Evolutionary conservation across 2,888 invertebrate species (phyloP).

Genomic region (Spisula subtruncata): DNA sequence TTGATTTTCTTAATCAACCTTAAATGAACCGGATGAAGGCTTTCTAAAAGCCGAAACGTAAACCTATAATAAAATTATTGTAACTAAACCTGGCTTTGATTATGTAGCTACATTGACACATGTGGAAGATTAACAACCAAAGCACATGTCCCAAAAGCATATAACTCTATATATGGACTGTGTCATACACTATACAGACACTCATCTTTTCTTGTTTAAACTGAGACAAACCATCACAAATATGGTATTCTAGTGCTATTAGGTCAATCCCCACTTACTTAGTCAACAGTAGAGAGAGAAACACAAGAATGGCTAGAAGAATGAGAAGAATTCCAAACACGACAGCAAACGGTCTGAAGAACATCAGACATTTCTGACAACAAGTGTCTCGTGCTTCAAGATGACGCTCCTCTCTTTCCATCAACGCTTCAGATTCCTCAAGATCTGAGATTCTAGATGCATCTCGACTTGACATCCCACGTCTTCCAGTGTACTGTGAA

Average conservation of each 20-base stretch:
- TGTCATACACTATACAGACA: too few relatives aligned
- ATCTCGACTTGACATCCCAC: slow-evolving; percentile 80
- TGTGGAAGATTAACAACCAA: too few relatives aligned
- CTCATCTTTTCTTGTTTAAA: too few relatives aligned
- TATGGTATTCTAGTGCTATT: not conserved
- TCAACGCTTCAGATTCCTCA: slow-evolving; percentile 86
- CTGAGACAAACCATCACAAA: too few relatives aligned
- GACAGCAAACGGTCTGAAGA: slow-evolving; percentile 87
- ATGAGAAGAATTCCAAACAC: slow-evolving; percentile 85
- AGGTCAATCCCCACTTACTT: slow-evolving; percentile 83
- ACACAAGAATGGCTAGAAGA: slow-evolving; percentile 85
- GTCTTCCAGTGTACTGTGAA: slow-evolving; percentile 73
- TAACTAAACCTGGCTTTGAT: too few relatives aligned
- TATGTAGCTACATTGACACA: too few relatives aligned
- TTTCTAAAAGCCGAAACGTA: too few relatives aligned
- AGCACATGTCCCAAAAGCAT: too few relatives aligned
- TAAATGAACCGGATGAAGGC: not conserved
- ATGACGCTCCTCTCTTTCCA: slow-evolving; percentile 85
- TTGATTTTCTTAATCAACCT: not conserved
- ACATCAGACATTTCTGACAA: slow-evolving; percentile 81
- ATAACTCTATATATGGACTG: too few relatives aligned
- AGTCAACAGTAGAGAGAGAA: slow-evolving; percentile 87
- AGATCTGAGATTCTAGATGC: slow-evolving; percentile 80
- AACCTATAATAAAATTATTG: too few relatives aligned
- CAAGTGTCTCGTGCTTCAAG: slow-evolving; percentile 83